Evolutionary conservation across 2,797 vertebrate genomes (phyloP).

Genomic region (Tragopan temminckii): DNA sequence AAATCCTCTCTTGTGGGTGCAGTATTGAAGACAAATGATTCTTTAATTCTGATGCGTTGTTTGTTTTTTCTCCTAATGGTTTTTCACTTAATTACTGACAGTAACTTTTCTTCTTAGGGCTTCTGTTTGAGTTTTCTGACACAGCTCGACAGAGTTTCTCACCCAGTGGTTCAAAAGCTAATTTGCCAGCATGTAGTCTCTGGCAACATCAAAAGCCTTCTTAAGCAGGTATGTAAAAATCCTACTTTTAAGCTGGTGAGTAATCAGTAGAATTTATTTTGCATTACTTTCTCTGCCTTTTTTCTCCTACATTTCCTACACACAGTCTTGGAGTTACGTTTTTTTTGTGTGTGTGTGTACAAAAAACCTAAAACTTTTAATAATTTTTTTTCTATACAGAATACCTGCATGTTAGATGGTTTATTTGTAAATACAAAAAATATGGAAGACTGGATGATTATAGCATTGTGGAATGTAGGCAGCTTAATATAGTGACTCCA

Average conservation of each 20-base stretch:
- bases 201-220: conserved; percentile 90
- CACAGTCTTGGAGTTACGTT: neutral
- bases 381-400: neutral
- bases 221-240: conserved; percentile 87
- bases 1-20: neutral
- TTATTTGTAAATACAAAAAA: neutral
- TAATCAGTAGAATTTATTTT: neutral
- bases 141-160: conserved; percentile 92
- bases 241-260: neutral
- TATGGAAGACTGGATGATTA: neutral
- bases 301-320: neutral
- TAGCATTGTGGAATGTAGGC: neutral
- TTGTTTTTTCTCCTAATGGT: neutral
- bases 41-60: neutral
- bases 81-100: conserved; percentile 18
- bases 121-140: conserved; percentile 98
- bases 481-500: neutral
- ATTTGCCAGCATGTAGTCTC: conserved; percentile 91
- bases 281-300: neutral
- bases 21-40: neutral
- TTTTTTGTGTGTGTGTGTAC: neutral
- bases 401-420: neutral
- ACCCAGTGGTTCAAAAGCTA: conserved; percentile 92
- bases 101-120: conserved; percentile 82
- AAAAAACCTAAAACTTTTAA: neutral